Evolutionary conservation across 2,113 vertebrate genomes (phyloP).

Genomic region (Otocyon megalotis): DNA sequence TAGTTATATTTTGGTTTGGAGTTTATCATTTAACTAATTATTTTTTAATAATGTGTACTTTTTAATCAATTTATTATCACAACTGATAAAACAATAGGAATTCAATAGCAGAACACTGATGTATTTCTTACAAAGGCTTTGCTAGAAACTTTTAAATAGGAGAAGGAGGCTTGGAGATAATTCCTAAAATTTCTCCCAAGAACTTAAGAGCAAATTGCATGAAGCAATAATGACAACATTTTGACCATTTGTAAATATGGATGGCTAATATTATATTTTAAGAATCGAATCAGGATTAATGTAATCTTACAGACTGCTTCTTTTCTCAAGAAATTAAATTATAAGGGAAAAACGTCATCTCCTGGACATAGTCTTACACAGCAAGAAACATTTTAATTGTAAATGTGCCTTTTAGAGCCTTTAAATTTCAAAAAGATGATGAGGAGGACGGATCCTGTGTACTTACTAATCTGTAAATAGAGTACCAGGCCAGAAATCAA

Average conservation of each 20-base stretch:
- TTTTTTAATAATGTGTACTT: slow-evolving; percentile 23
- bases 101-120: not conserved
- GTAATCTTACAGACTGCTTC: slow-evolving; percentile 83
- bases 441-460: slow-evolving; percentile 80
- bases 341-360: slow-evolving; percentile 74
- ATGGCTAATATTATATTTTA: slow-evolving; percentile 79
- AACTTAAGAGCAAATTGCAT: slow-evolving; percentile 25
- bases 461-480: slow-evolving; percentile 91
- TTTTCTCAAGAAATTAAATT: slow-evolving; percentile 84
- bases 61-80: not conserved
- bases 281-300: slow-evolving; percentile 86
- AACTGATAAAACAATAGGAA: slow-evolving; percentile 38
- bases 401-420: slow-evolving; percentile 86
- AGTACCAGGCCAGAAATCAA: slow-evolving; percentile 87
- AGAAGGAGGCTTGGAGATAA: not conserved
- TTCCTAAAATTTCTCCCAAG: slow-evolving; percentile 48
- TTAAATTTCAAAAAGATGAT: slow-evolving; percentile 86
- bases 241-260: slow-evolving; percentile 79
- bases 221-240: slow-evolving; percentile 73
- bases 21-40: slow-evolving; percentile 28
- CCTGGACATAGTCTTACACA: slow-evolving; percentile 82
- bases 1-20: slow-evolving; percentile 17
- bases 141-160: not conserved
- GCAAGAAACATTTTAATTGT: slow-evolving; percentile 88
- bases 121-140: slow-evolving; percentile 41